Conservation (phyloP, 2,113 vertebrate genomes). For the Tragelaphus scriptus region DNA sequence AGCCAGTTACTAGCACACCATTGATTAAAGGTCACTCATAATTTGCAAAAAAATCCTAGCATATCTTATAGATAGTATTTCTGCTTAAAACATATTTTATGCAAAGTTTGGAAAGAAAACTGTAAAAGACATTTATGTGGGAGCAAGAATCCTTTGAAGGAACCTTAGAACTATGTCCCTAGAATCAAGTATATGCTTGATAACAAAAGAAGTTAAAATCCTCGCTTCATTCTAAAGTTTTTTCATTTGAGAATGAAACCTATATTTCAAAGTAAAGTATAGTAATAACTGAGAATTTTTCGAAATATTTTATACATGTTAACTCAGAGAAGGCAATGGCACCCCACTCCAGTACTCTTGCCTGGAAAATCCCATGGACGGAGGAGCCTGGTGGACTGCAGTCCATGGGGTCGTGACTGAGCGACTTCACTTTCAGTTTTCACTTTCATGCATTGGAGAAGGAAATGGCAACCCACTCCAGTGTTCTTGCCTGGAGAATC, state of each 20-base stretch:
- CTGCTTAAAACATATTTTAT: background rate
- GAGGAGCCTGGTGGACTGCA: too few species aligned
- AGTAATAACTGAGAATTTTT: conserved; percentile 28
- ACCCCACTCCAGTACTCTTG: too few species aligned
- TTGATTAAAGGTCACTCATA: background rate
- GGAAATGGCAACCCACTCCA: too few species aligned
- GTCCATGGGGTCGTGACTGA: too few species aligned
- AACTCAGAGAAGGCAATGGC: background rate
- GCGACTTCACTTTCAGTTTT: too few species aligned
- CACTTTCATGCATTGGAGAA: too few species aligned
- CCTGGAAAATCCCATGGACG: too few species aligned
- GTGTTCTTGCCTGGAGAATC: too few species aligned
- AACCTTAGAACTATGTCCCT: background rate
- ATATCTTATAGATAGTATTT: background rate
- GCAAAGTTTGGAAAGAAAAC: conserved; percentile 7
- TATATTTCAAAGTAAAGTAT: conserved; percentile 2
- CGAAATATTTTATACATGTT: background rate
- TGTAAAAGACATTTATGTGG: background rate
- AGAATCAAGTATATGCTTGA: background rate
- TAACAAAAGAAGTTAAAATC: background rate
- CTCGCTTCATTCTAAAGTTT: background rate
- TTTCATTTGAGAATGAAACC: conserved; percentile 4
- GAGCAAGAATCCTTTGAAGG: background rate
- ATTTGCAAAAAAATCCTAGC: background rate
- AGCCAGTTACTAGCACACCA: background rate